Conservation (phyloP, 2,113 vertebrate species). For the Lathamus discolor region DNA sequence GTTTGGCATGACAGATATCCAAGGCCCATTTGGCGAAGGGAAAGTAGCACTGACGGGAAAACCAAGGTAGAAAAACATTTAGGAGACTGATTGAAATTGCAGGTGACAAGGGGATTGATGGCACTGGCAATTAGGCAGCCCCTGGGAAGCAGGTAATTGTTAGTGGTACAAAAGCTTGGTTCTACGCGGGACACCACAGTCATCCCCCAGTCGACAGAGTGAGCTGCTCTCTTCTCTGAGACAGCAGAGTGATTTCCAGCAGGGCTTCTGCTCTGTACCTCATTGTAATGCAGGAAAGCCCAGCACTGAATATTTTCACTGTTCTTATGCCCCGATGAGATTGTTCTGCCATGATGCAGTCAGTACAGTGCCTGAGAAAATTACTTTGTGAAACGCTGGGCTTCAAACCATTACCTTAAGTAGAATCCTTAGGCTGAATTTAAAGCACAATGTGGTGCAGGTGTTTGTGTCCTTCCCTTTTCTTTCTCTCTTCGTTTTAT, state of each 20-base stretch:
- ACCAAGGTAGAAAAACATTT: slow-evolving; percentile 2
- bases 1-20: slow-evolving; percentile 43
- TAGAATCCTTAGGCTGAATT: slow-evolving; percentile 26
- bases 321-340: slow-evolving; percentile 8
- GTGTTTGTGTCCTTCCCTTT: background rate
- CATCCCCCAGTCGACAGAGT: background rate
- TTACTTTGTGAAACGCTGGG: background rate
- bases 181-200: background rate
- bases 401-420: slow-evolving; percentile 44
- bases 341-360: slow-evolving; percentile 7
- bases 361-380: slow-evolving; percentile 42
- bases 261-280: background rate
- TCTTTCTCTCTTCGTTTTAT: background rate
- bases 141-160: slow-evolving; percentile 74
- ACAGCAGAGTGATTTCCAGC: slow-evolving; percentile 43
- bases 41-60: slow-evolving; percentile 43
- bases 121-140: slow-evolving; percentile 72
- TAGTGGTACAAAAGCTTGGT: slow-evolving; percentile 62
- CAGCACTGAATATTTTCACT: slow-evolving; percentile 23
- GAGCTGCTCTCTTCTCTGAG: background rate
- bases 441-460: background rate
- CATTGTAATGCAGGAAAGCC: slow-evolving; percentile 55
- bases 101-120: slow-evolving; percentile 57
- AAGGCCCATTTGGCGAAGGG: background rate
- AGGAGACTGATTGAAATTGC: slow-evolving; percentile 56